phyloP scores from a whole-genome alignment of 2,113 vertebrate genomes.

The Anhinga anhinga region DNA sequence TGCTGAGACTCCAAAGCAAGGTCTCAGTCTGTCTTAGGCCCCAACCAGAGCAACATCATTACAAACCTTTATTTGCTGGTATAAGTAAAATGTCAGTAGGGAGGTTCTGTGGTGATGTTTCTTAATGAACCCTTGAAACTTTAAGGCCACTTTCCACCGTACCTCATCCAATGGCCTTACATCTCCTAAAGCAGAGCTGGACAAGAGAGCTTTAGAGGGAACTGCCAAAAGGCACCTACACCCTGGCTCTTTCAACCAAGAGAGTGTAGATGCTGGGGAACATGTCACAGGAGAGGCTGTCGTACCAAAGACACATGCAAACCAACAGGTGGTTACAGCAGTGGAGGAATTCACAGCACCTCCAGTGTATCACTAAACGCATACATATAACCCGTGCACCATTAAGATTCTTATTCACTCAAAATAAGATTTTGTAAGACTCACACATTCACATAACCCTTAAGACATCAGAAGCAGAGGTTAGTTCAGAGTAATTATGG shows the following conservation, averaged over 20 bases:
- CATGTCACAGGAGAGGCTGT: background rate
- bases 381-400: accelerated
- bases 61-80: background rate
- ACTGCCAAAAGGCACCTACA: background rate
- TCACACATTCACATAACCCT: background rate
- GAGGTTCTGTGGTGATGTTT: background rate
- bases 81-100: background rate
- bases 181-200: background rate
- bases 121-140: background rate
- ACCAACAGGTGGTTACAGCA: background rate
- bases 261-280: background rate
- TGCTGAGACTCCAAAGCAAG: background rate
- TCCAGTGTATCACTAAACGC: background rate
- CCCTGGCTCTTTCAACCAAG: background rate
- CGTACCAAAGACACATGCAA: background rate
- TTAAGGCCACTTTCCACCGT: background rate
- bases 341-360: background rate
- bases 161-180: background rate
- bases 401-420: background rate
- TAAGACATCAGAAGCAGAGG: background rate
- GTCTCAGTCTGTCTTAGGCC: background rate
- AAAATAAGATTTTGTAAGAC: background rate
- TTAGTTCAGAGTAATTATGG: background rate
- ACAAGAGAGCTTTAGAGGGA: background rate
- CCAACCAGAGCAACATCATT: background rate